Evolutionary conservation across 2,888 invertebrate genomes (phyloP).

Genomic region (Caenorhabditis sinica): DNA sequence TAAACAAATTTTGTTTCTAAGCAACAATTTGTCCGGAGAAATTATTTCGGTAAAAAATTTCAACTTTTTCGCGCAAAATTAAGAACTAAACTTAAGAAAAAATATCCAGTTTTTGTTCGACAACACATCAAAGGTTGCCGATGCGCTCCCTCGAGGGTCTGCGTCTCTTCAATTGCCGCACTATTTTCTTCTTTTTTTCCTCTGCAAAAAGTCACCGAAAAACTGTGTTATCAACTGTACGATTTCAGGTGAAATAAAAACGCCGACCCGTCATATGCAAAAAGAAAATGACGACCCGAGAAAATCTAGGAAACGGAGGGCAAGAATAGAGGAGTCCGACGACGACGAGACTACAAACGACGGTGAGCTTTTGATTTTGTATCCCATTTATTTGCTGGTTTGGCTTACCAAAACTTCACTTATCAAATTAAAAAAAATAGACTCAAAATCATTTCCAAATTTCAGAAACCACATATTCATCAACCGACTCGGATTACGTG

Average conservation of each 20-base stretch:
- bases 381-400: background rate
- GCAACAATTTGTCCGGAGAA: background rate
- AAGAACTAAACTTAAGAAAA: background rate
- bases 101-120: background rate
- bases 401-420: background rate
- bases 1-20: background rate
- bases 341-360: background rate
- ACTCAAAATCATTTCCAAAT: background rate
- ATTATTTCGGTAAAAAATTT: background rate
- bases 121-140: background rate
- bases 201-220: background rate
- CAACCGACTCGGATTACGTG: background rate
- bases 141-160: constrained; percentile 29
- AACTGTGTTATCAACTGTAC: constrained; percentile 33
- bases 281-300: constrained; percentile 34
- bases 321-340: constrained; percentile 9
- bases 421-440: background rate
- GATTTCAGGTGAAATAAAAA: constrained; percentile 49
- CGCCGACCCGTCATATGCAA: constrained; percentile 46
- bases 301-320: background rate
- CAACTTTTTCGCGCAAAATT: background rate
- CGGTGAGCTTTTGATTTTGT: background rate
- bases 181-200: constrained; percentile 17
- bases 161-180: constrained; percentile 1
- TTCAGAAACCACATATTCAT: background rate